Evolutionary conservation across 1,140 invertebrate genomes (phyloP), one percentile per base, ranked within the genome.

Genomic region (Diprion similis): DNA sequence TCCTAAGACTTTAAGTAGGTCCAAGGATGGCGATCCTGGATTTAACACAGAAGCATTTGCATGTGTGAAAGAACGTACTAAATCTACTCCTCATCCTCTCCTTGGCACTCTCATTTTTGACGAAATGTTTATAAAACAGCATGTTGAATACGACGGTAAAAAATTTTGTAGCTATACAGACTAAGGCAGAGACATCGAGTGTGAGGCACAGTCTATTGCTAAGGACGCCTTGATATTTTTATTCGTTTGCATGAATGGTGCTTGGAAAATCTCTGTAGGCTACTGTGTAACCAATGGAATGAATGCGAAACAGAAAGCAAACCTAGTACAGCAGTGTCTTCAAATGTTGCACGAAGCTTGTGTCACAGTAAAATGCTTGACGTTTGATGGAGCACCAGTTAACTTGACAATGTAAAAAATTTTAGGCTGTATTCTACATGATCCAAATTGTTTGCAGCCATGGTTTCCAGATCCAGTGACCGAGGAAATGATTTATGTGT

Each of bases 141-240:
- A 73, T 65, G 46, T 82, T 7, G 66, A 81, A 69, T 80, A 80
- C 77, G 74, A 79, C 59, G 75, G 78, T 13, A 70, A 74, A 67
- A 68, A 77, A 19, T 76, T 70, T 74, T 69, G 66, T 59, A 73
- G 72, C 11, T 78, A 76, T 73, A 75, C 77, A 10, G 78, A 82
- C 68, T 70, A 76, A 64, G 80, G 78, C 1, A 37, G 10, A 24
- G 66, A 71, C 71, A 72, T 79, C 48, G 74, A 77, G n/a, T 18
- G 66, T 46, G 72, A 79, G 66, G 65, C 66, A 68, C 71, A 75
- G 13, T 66, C 78, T 47, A 10, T 76, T 67, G 83, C 83, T 0
- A 82, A 17, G 69, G 73, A 83, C 71, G 82, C 79, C 11, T 73
- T 85, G n/a, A 77, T 80, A 13, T 86, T 85, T 68, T 78, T 84